Conservation (phyloP, 2,888 invertebrate species). For the Dynastes tityus region DNA sequence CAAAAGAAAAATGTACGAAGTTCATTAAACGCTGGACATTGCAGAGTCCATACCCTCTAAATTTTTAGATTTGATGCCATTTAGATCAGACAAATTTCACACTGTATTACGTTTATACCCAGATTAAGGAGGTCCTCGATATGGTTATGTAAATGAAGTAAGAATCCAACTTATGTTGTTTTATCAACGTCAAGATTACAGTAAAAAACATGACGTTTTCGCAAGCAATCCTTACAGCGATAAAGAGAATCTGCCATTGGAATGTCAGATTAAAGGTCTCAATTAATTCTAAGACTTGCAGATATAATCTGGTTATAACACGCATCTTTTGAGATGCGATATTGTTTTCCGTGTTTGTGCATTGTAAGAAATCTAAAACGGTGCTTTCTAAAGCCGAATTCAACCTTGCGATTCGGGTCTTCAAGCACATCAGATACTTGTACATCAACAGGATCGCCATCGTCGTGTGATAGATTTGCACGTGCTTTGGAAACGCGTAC, state of each 20-base stretch:
- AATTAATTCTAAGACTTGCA: slow-evolving; percentile 6
- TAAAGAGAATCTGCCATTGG: slow-evolving; percentile 34
- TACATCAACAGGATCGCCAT: slow-evolving; percentile 17
- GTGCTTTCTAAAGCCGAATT: background rate
- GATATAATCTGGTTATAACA: background rate
- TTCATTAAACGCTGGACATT: too few species aligned
- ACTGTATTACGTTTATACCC: background rate
- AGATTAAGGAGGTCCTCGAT: background rate
- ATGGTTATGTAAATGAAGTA: background rate
- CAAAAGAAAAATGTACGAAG: too few species aligned
- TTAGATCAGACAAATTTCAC: too few species aligned
- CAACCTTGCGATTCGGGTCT: slow-evolving; percentile 1
- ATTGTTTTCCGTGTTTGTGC: background rate
- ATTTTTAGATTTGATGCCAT: too few species aligned
- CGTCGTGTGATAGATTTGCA: slow-evolving; percentile 21
- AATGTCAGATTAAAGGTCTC: slow-evolving; percentile 34
- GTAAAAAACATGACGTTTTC: slow-evolving; percentile 26
- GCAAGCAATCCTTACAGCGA: slow-evolving; percentile 3
- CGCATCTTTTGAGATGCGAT: background rate
- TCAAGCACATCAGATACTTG: slow-evolving; percentile 20
- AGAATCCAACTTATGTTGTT: background rate
- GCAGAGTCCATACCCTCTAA: too few species aligned
- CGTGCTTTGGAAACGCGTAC: slow-evolving; percentile 1
- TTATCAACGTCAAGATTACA: background rate
- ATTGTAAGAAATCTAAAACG: background rate